Conservation (phyloP, 2,113 vertebrate species). For the Oenanthe melanoleuca region DNA sequence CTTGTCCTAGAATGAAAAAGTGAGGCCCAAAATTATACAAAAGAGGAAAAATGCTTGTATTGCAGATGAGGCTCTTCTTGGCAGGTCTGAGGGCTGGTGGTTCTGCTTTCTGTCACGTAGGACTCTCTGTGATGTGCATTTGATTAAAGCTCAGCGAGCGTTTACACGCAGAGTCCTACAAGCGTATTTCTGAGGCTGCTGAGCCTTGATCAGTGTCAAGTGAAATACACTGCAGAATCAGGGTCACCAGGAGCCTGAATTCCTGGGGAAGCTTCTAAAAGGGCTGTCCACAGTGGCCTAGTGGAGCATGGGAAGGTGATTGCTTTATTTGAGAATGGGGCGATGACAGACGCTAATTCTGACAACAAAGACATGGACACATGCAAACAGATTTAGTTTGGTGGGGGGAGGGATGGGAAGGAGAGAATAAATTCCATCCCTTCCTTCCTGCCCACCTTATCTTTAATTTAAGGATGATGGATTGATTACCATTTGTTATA, state of each 20-base stretch:
- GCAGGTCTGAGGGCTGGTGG: neutral
- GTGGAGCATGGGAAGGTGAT: neutral
- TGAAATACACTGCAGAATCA: neutral
- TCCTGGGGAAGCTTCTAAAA: neutral
- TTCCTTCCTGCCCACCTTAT: conserved; percentile 63
- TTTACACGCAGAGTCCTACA: neutral
- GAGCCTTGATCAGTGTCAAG: neutral
- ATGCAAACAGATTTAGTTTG: conserved; percentile 9
- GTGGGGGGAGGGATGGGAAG: neutral
- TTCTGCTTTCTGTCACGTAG: conserved; percentile 53
- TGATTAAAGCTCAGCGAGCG: conserved; percentile 7
- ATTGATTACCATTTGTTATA: conserved; percentile 74
- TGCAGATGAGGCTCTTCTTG: conserved; percentile 26
- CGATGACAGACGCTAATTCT: neutral
- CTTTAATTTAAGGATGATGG: conserved; percentile 57
- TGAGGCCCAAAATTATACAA: neutral
- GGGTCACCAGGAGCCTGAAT: neutral
- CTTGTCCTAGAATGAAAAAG: neutral
- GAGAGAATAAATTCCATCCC: conserved; percentile 29
- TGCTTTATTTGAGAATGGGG: neutral
- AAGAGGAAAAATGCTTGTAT: neutral
- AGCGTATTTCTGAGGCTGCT: conserved; percentile 1
- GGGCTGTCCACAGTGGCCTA: neutral
- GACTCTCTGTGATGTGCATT: conserved; percentile 35
- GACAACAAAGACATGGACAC: neutral